These are phyloP conservation scores for Melieria picta DNA, from an alignment of 2,888 invertebrate species.

Conservation along the genomic window DNA sequence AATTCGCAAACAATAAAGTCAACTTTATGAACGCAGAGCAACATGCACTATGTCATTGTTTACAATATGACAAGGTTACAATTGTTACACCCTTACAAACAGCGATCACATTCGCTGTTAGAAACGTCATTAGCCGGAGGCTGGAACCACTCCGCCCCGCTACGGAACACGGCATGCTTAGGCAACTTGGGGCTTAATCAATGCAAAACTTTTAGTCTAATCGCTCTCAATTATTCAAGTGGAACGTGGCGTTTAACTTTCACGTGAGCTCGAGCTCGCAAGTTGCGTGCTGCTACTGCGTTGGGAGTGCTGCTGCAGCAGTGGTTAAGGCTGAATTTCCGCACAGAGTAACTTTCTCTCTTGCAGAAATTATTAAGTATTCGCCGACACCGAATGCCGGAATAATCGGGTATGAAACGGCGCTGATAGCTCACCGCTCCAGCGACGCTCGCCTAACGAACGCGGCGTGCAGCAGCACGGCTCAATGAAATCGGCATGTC, in stretches of 20 bases:
- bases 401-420: conserved; percentile 43
- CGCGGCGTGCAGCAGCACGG: too few species aligned
- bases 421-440: conserved; percentile 20
- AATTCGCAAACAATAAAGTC: too few species aligned
- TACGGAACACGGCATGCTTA: conserved; percentile 48
- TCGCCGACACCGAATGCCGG: conserved; percentile 22
- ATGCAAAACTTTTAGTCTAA: conserved; percentile 63
- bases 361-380: too few species aligned
- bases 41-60: too few species aligned
- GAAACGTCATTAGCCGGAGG: neutral
- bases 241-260: conserved; percentile 63
- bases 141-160: neutral
- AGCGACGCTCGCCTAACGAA: too few species aligned
- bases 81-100: neutral
- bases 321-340: too few species aligned
- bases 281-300: neutral
- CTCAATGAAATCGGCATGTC: too few species aligned
- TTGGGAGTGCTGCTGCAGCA: too few species aligned
- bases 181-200: conserved; percentile 60
- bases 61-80: neutral
- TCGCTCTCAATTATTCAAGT: conserved; percentile 64
- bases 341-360: too few species aligned
- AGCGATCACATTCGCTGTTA: neutral
- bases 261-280: conserved; percentile 49
- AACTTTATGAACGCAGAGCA: too few species aligned